Evolutionary conservation across 2,797 vertebrate species (phyloP), one percentile per base, ranked within the genome.

Genomic region (Sebastes umbrosus): DNA sequence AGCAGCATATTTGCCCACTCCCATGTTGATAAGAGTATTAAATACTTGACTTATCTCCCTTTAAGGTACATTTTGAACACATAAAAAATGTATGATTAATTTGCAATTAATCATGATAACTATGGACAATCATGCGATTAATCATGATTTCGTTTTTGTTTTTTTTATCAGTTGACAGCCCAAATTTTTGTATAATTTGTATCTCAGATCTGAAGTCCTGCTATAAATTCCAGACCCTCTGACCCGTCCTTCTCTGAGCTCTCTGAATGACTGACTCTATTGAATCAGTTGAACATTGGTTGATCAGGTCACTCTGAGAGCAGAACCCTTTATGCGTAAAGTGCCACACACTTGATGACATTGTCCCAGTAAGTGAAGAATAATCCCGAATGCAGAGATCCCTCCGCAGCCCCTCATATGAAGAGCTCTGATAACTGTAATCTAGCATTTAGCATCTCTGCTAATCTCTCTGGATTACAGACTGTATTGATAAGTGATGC

Each of bases 391-490:
- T 43, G 50, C 58, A 69, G 58, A 59, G 75, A 78, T 80, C 68
- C 43, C 65, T 67, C n/a, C 36, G 20, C 64, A 50, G 63, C 34
- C 67, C 63, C 73, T 80, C 74, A 75, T 90, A 39, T 88, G 73
- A 67, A 75, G 55, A 76, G 83, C 86, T 87, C 64, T 79, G 67
- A 80, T 79, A 69, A 81, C 65, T 88, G 72, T 92, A 93, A 93
- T 93, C 92, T 88, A 87, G 76, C 88, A 86, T 91, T 94, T 89
- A 91, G 86, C 75, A 25, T 92, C 84, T 86, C 73, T 85, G 83
- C 43, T 93, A 93, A 94, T 93, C 90, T 90, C 67, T 73, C 60
- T 75, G 87, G 91, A 94, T 93, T 92, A 92, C 77, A 83, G 69
- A 65, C 69, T 74, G 71, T 80, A 87, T 81, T 85, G 73, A 85